phyloP scores from a whole-genome alignment of 2,888 invertebrate species.

The Glyphotaelius pellucidus region DNA sequence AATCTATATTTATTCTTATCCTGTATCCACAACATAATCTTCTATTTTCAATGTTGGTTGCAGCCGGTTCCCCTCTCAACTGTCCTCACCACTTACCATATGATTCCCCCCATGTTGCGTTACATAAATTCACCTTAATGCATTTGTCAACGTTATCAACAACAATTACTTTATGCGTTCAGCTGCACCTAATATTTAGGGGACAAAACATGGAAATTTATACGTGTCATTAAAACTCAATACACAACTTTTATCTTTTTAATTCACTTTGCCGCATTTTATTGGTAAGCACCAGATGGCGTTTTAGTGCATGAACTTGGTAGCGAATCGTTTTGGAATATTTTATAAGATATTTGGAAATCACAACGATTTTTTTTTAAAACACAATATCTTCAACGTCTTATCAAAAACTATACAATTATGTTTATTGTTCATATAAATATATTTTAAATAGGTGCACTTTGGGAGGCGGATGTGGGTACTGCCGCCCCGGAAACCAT shows the following conservation, averaged over 20 bases:
- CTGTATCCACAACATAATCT: background rate
- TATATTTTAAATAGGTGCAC: too few species aligned
- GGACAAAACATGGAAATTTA: background rate
- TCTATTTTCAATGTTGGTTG: background rate
- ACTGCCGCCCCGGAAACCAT: too few species aligned
- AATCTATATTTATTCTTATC: slow-evolving; percentile 3
- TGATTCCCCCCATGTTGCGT: background rate
- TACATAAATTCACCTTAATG: slow-evolving; percentile 12
- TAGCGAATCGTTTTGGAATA: background rate
- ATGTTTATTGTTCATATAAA: too few species aligned
- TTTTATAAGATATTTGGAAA: background rate
- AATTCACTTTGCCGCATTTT: background rate
- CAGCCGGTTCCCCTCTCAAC: background rate
- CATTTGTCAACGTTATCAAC: slow-evolving; percentile 1
- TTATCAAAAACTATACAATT: too few species aligned
- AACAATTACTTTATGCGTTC: background rate
- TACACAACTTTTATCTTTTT: background rate
- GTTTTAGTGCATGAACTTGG: background rate
- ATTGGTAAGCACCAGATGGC: background rate
- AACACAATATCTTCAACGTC: too few species aligned
- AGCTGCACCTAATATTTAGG: background rate
- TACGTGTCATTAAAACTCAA: background rate
- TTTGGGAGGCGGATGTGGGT: too few species aligned
- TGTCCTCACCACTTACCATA: background rate
- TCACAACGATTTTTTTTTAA: background rate